Conservation (phyloP, 2,113 vertebrate genomes). For the Megaptera novaeangliae region DNA sequence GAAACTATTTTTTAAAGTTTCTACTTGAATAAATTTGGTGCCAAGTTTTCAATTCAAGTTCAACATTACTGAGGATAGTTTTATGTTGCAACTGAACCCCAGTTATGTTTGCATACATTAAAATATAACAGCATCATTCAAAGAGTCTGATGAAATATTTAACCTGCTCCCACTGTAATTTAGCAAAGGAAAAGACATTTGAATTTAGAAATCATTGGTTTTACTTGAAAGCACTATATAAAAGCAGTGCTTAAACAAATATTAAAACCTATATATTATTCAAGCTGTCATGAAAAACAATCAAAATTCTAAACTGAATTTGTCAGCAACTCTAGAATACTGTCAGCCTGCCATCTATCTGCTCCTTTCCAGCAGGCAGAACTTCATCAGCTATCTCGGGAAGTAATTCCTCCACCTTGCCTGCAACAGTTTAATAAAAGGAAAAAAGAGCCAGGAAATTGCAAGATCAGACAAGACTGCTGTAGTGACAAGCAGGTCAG, state of each 20-base stretch:
- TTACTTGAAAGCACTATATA: not conserved
- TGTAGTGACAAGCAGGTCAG: not conserved
- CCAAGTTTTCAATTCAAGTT: slow-evolving; percentile 83
- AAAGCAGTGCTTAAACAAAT: not conserved
- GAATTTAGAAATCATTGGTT: not conserved
- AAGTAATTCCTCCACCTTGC: not conserved
- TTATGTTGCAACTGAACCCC: not conserved
- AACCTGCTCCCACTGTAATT: not conserved
- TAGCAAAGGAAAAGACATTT: not conserved
- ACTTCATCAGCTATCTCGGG: not conserved
- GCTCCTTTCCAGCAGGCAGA: not conserved
- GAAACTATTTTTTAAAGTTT: slow-evolving; percentile 68
- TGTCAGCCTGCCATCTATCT: no score
- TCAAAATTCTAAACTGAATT: not conserved
- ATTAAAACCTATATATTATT: not conserved
- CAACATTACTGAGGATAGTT: not conserved
- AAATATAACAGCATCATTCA: not conserved
- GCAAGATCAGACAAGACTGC: not conserved
- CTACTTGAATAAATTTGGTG: slow-evolving; percentile 80
- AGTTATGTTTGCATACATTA: not conserved
- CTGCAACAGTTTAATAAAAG: not conserved
- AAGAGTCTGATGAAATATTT: not conserved
- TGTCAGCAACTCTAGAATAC: not conserved
- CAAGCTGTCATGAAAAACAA: not conserved
- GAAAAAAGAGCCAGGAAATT: not conserved